Percentiles rank a stretch among this genome's conserved stretches.
Conservation (phyloP, 2,113 vertebrate genomes). For the Cyanistes caeruleus region DNA sequence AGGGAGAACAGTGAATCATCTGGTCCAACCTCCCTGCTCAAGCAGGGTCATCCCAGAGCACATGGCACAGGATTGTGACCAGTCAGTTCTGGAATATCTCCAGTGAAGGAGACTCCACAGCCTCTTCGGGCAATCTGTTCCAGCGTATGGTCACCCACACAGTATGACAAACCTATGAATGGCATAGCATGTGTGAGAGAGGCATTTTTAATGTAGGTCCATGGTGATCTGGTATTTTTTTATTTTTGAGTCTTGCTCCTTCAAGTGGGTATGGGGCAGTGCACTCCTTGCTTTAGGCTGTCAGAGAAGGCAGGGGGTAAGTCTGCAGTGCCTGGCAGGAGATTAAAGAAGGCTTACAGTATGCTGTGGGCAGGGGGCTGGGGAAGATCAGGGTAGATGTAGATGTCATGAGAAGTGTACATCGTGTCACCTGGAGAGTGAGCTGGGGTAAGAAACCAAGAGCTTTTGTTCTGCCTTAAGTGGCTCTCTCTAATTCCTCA, state of each 20-base stretch:
- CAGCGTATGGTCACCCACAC: neutral
- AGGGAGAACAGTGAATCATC: neutral
- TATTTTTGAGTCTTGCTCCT: neutral
- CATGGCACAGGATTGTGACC: neutral
- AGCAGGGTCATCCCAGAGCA: neutral
- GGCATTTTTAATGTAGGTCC: neutral
- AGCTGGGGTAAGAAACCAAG: neutral
- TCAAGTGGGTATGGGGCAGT: neutral
- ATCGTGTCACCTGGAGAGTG: neutral
- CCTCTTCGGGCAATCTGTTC: neutral
- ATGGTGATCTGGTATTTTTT: neutral
- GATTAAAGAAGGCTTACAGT: neutral
- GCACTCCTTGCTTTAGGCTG: neutral
- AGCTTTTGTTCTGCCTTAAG: neutral
- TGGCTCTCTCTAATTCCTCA: neutral
- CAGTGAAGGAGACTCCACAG: neutral
- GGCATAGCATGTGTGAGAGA: neutral
- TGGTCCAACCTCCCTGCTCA: neutral
- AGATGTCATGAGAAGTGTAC: neutral
- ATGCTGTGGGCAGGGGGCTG: fast-evolving
- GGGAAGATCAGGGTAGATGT: neutral
- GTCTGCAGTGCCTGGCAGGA: neutral
- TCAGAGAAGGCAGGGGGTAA: neutral
- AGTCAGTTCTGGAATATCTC: neutral
- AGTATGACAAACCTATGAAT: neutral